A percentile compares a stretch with the other conserved stretches of the same genome.
Conservation (phyloP, 2,113 vertebrate genomes). For the Tragelaphus strepsiceros region DNA sequence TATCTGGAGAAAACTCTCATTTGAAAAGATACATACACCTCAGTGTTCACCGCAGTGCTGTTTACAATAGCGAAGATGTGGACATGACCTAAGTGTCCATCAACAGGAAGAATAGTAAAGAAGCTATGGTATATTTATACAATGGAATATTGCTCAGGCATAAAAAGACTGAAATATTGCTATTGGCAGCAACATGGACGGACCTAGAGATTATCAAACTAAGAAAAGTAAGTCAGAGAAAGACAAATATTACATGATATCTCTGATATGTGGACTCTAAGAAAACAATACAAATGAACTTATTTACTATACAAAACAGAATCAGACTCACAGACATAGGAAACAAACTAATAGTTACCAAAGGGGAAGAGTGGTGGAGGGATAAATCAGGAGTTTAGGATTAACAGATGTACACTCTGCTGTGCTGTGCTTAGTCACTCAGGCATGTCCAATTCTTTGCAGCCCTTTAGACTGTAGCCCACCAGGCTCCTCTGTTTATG, state of each 20-base stretch:
- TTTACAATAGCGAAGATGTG: background rate
- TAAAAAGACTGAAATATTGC: background rate
- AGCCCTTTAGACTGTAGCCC: background rate
- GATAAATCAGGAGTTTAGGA: background rate
- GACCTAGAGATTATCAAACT: background rate
- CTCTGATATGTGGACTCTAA: background rate
- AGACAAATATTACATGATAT: background rate
- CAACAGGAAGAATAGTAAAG: background rate
- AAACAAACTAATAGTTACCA: background rate
- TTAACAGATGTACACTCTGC: background rate
- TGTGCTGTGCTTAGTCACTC: background rate
- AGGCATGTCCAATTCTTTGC: fast-evolving
- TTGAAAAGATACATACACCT: background rate
- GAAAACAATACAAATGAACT: background rate
- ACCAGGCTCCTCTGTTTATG: background rate
- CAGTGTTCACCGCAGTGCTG: background rate
- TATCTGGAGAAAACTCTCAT: background rate
- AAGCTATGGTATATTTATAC: background rate
- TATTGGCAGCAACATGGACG: background rate
- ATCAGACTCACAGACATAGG: background rate
- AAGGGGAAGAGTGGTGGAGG: background rate
- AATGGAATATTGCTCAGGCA: background rate
- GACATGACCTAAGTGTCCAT: too few relatives aligned
- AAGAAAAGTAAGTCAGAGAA: background rate
- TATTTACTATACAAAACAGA: background rate